Evolutionary conservation across 2,797 vertebrate species (phyloP).

Genomic region (Kryptopterus vitreolus): DNA sequence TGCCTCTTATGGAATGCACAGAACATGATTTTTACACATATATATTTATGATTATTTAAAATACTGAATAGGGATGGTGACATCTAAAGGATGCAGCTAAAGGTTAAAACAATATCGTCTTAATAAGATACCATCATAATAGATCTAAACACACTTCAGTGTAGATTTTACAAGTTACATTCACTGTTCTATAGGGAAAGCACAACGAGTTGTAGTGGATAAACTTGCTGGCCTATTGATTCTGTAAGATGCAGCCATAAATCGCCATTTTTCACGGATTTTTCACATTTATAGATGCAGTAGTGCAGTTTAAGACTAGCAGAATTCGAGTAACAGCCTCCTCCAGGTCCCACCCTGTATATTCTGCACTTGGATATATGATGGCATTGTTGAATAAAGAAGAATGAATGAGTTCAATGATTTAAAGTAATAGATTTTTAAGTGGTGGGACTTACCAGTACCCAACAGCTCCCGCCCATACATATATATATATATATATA

Average conservation of each 20-base stretch:
- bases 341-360: not conserved
- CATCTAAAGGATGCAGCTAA: too few relatives aligned
- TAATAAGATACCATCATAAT: not conserved
- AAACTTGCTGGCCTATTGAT: not conserved
- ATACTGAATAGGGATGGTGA: not conserved
- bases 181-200: not conserved
- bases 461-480: slow-evolving; percentile 61
- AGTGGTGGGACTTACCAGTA: not conserved
- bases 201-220: not conserved
- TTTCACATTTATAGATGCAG: not conserved
- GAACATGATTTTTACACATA: not conserved
- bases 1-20: not conserved
- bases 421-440: slow-evolving; percentile 10
- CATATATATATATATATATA: too few relatives aligned
- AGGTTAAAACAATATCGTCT: not conserved
- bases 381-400: not conserved
- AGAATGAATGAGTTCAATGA: slow-evolving; percentile 9
- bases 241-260: not conserved
- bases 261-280: too few relatives aligned
- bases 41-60: not conserved
- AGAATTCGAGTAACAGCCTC: not conserved
- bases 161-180: not conserved
- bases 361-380: not conserved
- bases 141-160: not conserved
- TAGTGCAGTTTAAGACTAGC: too few relatives aligned